A percentile compares a stretch with the other conserved stretches of the same genome.
These are phyloP conservation scores for Aurelia coerulea DNA, from an alignment of 30 jellyfish, hydroid and myxozoan species.

Conservation along the genomic window DNA sequence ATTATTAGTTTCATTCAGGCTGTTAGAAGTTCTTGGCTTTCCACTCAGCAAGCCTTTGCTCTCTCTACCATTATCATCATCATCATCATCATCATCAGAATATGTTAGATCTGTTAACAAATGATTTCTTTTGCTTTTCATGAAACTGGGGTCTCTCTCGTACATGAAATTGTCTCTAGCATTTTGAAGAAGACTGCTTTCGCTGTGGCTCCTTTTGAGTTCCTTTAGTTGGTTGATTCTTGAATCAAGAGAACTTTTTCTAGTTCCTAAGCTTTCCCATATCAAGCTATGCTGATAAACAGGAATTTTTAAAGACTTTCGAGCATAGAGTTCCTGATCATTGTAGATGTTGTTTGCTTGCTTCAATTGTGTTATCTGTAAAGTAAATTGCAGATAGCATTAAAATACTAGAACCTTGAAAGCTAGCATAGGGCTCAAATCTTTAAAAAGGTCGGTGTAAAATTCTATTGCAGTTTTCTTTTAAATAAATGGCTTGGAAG, in stretches of 20 bases:
- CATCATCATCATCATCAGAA: slow-evolving; percentile 30
- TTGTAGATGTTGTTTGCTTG: slow-evolving; percentile 75
- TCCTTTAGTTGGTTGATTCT: slow-evolving; percentile 2
- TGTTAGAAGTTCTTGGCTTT: neutral
- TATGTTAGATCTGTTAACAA: slow-evolving; percentile 6
- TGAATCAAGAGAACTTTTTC: slow-evolving; percentile 2
- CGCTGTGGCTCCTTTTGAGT: slow-evolving; percentile 49
- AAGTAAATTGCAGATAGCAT: neutral
- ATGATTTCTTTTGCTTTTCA: neutral
- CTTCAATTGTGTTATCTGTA: slow-evolving; percentile 65
- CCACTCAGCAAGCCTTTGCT: slow-evolving; percentile 11
- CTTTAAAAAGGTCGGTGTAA: too few relatives aligned
- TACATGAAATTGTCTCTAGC: slow-evolving; percentile 10
- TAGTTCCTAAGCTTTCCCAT: slow-evolving; percentile 42
- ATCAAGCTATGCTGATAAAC: slow-evolving; percentile 51
- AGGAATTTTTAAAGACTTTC: slow-evolving; percentile 46
- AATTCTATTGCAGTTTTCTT: too few relatives aligned
- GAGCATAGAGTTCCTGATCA: slow-evolving; percentile 65
- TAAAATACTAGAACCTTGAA: too few relatives aligned
- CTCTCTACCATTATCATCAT: neutral
- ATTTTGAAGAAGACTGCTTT: slow-evolving; percentile 26
- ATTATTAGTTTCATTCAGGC: slow-evolving; percentile 19
- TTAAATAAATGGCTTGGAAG: too few relatives aligned
- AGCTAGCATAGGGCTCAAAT: too few relatives aligned
- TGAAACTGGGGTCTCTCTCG: neutral